Base-by-base conservation (phyloP, 2,888 invertebrate genomes). In the Lamproptera curius region DNA sequence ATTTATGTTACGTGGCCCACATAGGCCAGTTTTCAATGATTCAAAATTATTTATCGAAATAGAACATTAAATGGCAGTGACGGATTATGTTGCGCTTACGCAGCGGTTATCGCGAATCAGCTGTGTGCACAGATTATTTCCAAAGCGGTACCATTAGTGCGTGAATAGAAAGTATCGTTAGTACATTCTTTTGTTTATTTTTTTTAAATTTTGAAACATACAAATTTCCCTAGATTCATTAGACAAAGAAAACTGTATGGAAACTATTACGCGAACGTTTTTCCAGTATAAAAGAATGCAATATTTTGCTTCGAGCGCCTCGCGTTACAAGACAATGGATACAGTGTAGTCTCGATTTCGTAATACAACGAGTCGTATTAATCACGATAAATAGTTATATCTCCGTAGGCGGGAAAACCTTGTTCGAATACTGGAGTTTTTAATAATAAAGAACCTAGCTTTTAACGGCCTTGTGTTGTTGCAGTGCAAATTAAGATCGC, bases 311-410 rank as follows among this genome's bases (percentile, higher is more conserved):
- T 38, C 9, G 13, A 31, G 28, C 37, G 16, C 20, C 33, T 42
- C 47, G 28, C 20, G 28, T 42, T 47, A 31, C 42, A 37, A 47
- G 37, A 47, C 47, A 47, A 47, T 42, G 47, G 42, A 16, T 38
- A 47, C 47, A n/a, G 46, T 31, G 31, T 46, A 40, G 42, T 42
- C 47, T 47, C 42, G 42, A 47, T 47, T 47, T 42, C 47, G 42
- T 47, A 42, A 47, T 47, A 31, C 42, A 47, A 31, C 37, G 45
- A 39, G 33, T 31, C 47, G 41, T 42, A 47, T 42, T 47, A 47
- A 47, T 47, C 36, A 47, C 37, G 37, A 33, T 47, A 47, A 47
- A 47, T 47, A 47, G 47, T 42, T 31, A 37, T 42, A 42, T 46
- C 46, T 47, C 28, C 33, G 47, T 47, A 42, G 47, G 47, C 42